phyloP scores from a whole-genome alignment of 2,797 vertebrate genomes.

The Sebastes baramenuke region DNA sequence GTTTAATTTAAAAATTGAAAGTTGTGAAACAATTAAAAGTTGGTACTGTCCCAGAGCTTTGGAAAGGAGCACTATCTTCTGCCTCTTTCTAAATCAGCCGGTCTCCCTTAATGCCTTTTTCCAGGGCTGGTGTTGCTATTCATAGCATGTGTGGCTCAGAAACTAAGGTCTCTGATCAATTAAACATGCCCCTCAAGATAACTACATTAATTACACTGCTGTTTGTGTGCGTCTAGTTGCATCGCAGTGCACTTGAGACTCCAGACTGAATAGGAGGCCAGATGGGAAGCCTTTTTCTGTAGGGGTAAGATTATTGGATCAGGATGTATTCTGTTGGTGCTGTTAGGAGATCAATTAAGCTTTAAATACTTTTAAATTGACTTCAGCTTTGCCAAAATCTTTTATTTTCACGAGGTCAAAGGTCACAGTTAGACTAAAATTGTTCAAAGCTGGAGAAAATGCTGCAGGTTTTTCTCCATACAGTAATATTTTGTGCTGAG shows the following conservation, averaged over 20 bases:
- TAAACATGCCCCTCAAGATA: slow-evolving; percentile 70
- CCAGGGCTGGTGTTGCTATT: slow-evolving; percentile 48
- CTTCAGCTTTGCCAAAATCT: not conserved
- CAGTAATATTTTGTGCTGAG: slow-evolving; percentile 16
- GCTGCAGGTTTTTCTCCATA: not conserved
- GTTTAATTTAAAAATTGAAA: slow-evolving; percentile 37
- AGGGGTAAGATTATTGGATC: slow-evolving; percentile 13
- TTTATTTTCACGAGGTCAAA: not conserved
- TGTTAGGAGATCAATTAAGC: slow-evolving; percentile 12
- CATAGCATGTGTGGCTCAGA: slow-evolving; percentile 45
- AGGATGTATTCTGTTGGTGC: slow-evolving; percentile 34
- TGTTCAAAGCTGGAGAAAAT: not conserved
- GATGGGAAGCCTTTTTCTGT: slow-evolving; percentile 10
- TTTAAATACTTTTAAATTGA: not conserved
- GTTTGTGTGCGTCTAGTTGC: slow-evolving; percentile 57
- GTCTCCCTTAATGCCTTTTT: slow-evolving; percentile 15
- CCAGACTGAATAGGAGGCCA: slow-evolving; percentile 31
- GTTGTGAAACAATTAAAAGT: slow-evolving; percentile 51
- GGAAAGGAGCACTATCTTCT: slow-evolving; percentile 25
- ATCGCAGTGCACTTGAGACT: slow-evolving; percentile 36
- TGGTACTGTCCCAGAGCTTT: slow-evolving; percentile 12
- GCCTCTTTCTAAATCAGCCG: slow-evolving; percentile 6
- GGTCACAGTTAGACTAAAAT: not conserved
- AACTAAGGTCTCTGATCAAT: slow-evolving; percentile 69
- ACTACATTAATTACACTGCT: slow-evolving; percentile 66